Percentiles rank a stretch among this genome's conserved stretches.
Conservation (phyloP, 1,140 invertebrate genomes). For the Solenopsis fugax region DNA sequence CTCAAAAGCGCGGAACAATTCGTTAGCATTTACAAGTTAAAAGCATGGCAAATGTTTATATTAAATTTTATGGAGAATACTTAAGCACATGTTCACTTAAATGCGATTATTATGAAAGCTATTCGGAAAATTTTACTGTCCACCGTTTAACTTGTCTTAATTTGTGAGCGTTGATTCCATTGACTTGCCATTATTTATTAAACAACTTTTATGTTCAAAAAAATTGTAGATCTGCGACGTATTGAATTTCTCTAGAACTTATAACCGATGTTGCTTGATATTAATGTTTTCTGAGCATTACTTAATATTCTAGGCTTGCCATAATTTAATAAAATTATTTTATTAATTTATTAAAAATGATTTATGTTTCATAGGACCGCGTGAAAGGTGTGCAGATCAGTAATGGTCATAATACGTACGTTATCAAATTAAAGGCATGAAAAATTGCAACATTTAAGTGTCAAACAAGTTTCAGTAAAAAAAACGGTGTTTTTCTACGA, state of each 20-base stretch:
- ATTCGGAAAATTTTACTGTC: neutral
- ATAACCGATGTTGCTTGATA: neutral
- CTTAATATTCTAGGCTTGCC: neutral
- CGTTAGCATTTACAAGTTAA: neutral
- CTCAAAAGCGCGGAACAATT: neutral
- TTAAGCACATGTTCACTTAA: neutral
- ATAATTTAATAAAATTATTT: no score
- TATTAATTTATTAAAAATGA: neutral
- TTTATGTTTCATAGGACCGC: no score
- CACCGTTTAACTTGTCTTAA: neutral
- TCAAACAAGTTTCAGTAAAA: no score
- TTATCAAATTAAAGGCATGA: no score
- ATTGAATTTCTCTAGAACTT: neutral
- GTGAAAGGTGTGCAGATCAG: no score
- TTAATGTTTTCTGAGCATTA: neutral
- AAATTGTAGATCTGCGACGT: neutral
- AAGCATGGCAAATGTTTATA: neutral
- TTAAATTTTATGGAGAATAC: neutral
- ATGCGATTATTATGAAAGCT: neutral
- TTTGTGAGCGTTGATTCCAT: neutral
- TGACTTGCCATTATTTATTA: neutral
- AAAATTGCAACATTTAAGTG: no score
- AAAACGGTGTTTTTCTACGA: neutral
- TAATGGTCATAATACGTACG: no score
- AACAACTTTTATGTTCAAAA: neutral